Conservation (phyloP, 2,888 invertebrate species). For the Meghimatium bilineatum region DNA sequence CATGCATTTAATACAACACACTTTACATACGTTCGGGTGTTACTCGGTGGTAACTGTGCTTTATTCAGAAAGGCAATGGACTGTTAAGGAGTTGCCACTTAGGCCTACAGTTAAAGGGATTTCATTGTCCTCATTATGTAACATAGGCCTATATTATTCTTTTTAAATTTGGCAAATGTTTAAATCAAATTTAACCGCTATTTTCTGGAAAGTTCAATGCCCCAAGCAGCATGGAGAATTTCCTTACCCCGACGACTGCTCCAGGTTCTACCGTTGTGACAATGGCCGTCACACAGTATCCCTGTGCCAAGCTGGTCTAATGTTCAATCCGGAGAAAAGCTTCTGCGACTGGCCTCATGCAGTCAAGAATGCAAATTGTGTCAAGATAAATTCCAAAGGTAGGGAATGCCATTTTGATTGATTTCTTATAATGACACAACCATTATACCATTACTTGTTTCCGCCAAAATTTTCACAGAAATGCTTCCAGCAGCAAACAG, state of each 20-base stretch:
- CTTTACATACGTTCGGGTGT: too few species aligned
- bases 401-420: background rate
- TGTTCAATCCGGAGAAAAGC: slow-evolving; percentile 29
- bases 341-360: slow-evolving; percentile 38
- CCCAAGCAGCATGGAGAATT: slow-evolving; percentile 26
- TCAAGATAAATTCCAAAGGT: background rate
- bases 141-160: too few species aligned
- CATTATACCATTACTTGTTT: too few species aligned
- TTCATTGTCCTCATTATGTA: too few species aligned
- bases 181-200: background rate
- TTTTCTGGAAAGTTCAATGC: slow-evolving; percentile 4
- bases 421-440: too few species aligned
- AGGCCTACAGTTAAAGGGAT: too few species aligned
- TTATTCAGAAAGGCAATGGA: too few species aligned
- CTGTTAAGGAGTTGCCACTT: background rate
- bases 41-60: too few species aligned
- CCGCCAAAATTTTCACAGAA: too few species aligned
- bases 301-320: slow-evolving; percentile 2
- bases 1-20: too few species aligned
- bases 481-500: too few species aligned
- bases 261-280: slow-evolving; percentile 35
- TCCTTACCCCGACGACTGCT: slow-evolving; percentile 25
- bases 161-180: too few species aligned
- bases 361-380: background rate
- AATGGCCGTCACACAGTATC: background rate